These are phyloP conservation scores for Euphysa ruthae DNA, from an alignment of 30 jellyfish, hydroid and myxozoan species.

Conservation along the genomic window DNA sequence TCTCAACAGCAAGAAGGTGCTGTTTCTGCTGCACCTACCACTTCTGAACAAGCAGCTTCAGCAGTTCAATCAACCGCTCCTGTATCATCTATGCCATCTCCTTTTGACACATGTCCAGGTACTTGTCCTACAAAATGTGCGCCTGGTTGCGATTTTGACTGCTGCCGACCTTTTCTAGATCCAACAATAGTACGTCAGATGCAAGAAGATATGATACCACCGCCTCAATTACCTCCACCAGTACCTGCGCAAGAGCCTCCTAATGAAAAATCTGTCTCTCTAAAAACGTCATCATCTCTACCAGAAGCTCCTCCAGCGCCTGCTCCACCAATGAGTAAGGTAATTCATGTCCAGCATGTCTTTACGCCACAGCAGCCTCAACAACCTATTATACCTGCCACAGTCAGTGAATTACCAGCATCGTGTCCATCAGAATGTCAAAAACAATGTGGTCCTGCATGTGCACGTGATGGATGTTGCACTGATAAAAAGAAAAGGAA, in stretches of 20 bases:
- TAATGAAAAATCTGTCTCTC: conserved; percentile 45
- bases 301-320: conserved; percentile 65
- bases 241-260: conserved; percentile 57
- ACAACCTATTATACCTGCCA: conserved; percentile 35
- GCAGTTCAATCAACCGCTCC: conserved; percentile 57
- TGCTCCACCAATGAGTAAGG: conserved; percentile 52
- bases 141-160: conserved; percentile 90
- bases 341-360: conserved; percentile 72
- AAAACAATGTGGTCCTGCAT: conserved; percentile 94
- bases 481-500: conserved; percentile 47
- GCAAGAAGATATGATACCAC: conserved; percentile 64
- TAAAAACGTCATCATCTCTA: conserved; percentile 57
- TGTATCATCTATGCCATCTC: conserved; percentile 29
- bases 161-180: conserved; percentile 91
- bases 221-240: conserved; percentile 60
- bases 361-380: conserved; percentile 72
- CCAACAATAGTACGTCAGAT: conserved; percentile 70
- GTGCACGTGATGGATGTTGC: conserved; percentile 96
- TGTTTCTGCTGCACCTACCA: no score
- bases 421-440: conserved; percentile 85
- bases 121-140: conserved; percentile 90
- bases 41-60: conserved; percentile 77
- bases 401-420: conserved; percentile 33
- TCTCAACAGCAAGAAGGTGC: no score
- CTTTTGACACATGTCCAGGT: conserved; percentile 73